Percentiles rank a stretch among this genome's conserved stretches.
phyloP scores from a whole-genome alignment of 2,888 invertebrate genomes.

The Eurytoma adleriae region DNA sequence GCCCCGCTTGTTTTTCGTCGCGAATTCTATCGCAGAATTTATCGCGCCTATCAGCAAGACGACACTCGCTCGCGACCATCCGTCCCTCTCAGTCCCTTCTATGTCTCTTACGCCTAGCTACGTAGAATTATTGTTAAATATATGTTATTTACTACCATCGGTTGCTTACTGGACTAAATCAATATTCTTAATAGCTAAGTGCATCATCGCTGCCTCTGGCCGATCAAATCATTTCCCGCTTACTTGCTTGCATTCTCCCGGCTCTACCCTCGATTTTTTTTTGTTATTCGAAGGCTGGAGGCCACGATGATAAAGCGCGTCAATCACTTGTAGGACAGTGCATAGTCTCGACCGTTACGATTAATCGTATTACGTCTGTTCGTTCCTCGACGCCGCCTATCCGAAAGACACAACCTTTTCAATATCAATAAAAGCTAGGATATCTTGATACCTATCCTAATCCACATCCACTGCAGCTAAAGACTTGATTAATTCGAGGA shows the following conservation, averaged over 20 bases:
- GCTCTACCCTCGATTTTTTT: neutral
- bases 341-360: constrained; percentile 2
- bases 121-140: constrained; percentile 62
- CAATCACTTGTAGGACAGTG: constrained; percentile 22
- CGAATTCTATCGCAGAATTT: neutral
- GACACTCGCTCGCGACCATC: constrained; percentile 69
- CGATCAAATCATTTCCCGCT: constrained; percentile 23
- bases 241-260: constrained; percentile 21
- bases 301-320: constrained; percentile 34
- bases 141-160: constrained; percentile 57
- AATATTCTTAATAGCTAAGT: constrained; percentile 38
- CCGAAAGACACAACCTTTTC: constrained; percentile 34
- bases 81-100: constrained; percentile 59
- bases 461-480: no score
- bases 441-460: no score
- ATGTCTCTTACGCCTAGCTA: constrained; percentile 66
- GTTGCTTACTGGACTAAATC: constrained; percentile 58
- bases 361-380: neutral
- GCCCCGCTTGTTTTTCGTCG: constrained; percentile 57
- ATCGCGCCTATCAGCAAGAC: constrained; percentile 30
- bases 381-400: neutral
- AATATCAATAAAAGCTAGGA: no score
- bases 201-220: constrained; percentile 48
- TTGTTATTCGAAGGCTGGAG: neutral
- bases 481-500: no score